phyloP scores from a whole-genome alignment of 2,888 invertebrate species.

The Trichacis sp. region DNA sequence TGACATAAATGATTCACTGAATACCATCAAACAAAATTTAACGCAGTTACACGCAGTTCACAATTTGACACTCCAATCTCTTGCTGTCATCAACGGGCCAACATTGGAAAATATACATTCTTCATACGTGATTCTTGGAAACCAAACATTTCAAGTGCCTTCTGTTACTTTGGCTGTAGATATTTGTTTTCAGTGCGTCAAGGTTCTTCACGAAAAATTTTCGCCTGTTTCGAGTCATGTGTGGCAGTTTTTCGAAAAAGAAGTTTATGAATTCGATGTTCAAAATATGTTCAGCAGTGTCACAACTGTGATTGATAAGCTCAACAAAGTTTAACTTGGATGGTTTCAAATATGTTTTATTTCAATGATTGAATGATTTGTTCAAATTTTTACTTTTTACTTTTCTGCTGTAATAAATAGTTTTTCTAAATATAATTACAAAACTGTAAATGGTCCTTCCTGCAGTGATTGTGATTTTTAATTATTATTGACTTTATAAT shows the following conservation, averaged over 20 bases:
- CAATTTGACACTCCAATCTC: slow-evolving; percentile 25
- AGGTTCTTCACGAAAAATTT: slow-evolving; percentile 22
- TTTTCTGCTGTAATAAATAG: no score
- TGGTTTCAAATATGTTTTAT: no score
- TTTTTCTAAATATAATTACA: no score
- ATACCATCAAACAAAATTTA: not conserved
- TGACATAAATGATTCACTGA: slow-evolving; percentile 7
- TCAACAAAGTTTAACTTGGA: slow-evolving; percentile 11
- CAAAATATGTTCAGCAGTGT: slow-evolving; percentile 13
- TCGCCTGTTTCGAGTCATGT: slow-evolving; percentile 23
- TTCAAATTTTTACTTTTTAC: no score
- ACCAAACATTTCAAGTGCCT: slow-evolving; percentile 26
- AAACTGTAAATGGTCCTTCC: no score
- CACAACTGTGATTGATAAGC: slow-evolving; percentile 17
- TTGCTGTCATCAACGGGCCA: slow-evolving; percentile 30
- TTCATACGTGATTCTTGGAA: slow-evolving; percentile 20
- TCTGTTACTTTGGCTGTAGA: slow-evolving; percentile 23
- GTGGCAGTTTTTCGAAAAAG: slow-evolving; percentile 33
- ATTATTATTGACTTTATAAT: no score
- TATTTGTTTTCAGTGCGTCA: slow-evolving; percentile 30
- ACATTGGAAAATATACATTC: slow-evolving; percentile 21
- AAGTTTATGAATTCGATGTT: slow-evolving; percentile 13
- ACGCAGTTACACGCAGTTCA: slow-evolving; percentile 14
- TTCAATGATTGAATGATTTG: no score
- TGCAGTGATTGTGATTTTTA: no score